A percentile compares a stretch with the other conserved stretches of the same genome.
phyloP scores from a whole-genome alignment of 2,113 vertebrate species.

The Pluvianellus socialis region DNA sequence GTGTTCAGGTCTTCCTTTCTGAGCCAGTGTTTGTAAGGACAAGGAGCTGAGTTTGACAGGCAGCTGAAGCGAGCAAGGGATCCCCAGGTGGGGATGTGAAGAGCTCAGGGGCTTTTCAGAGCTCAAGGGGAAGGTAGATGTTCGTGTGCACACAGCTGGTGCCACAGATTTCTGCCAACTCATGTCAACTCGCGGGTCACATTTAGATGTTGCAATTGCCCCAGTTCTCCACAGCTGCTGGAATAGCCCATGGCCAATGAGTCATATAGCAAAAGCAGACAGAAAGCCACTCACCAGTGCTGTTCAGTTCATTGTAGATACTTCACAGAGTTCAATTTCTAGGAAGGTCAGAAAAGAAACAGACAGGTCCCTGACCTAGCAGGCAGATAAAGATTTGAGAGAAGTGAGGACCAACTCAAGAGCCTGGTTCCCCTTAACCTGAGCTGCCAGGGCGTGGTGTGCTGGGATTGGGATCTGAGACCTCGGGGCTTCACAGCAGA shows the following conservation, averaged over 20 bases:
- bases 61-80: background rate
- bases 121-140: background rate
- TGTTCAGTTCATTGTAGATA: background rate
- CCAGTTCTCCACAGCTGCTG: background rate
- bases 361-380: background rate
- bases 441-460: background rate
- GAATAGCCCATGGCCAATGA: background rate
- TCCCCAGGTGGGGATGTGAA: fast-evolving
- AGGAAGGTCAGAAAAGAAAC: background rate
- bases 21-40: background rate
- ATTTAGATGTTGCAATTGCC: background rate
- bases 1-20: background rate
- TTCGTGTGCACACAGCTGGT: background rate
- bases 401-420: background rate
- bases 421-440: background rate
- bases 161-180: background rate
- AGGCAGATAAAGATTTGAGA: background rate
- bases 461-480: background rate
- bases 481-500: background rate
- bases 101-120: background rate
- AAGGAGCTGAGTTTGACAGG: background rate
- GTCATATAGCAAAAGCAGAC: background rate
- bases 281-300: fast-evolving
- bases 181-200: background rate
- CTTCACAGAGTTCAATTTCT: background rate